A percentile compares a stretch with the other conserved stretches of the same genome.
Evolutionary conservation across 2,888 invertebrate genomes (phyloP).

Genomic region (Platycheirus rosarum): DNA sequence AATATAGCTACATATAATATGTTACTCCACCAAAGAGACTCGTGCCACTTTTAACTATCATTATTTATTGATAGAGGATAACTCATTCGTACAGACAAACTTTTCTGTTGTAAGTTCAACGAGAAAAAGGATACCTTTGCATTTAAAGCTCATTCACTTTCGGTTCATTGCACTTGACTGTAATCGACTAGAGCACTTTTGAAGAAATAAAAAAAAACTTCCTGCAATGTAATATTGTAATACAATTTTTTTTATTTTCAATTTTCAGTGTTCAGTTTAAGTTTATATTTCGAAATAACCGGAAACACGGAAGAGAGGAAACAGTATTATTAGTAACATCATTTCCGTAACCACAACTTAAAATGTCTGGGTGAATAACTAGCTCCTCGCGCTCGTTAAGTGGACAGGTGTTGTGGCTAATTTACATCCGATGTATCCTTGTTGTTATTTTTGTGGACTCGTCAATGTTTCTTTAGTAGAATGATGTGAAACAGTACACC

Average conservation of each 20-base stretch:
- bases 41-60: slow-evolving; percentile 47
- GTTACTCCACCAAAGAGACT: too few relatives aligned
- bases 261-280: not conserved
- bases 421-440: slow-evolving; percentile 7
- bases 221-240: too few relatives aligned
- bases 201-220: not conserved
- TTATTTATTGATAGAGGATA: slow-evolving; percentile 62
- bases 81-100: slow-evolving; percentile 25
- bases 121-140: not conserved
- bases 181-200: slow-evolving; percentile 13
- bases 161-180: slow-evolving; percentile 48
- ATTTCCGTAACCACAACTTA: not conserved
- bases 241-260: slow-evolving; percentile 24
- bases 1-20: too few relatives aligned
- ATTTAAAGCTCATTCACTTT: slow-evolving; percentile 3
- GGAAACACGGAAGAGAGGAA: not conserved
- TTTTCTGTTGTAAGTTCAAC: not conserved
- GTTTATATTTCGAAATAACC: not conserved
- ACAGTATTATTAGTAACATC: not conserved
- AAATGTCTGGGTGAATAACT: slow-evolving; percentile 9
- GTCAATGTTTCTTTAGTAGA: slow-evolving; percentile 1
- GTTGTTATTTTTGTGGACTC: not conserved
- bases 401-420: slow-evolving; percentile 6
- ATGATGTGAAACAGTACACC: slow-evolving; percentile 17
- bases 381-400: not conserved